Base-by-base conservation (phyloP, 35 echinoderm and acorn worm species). In the Stichopus chloronotus region DNA sequence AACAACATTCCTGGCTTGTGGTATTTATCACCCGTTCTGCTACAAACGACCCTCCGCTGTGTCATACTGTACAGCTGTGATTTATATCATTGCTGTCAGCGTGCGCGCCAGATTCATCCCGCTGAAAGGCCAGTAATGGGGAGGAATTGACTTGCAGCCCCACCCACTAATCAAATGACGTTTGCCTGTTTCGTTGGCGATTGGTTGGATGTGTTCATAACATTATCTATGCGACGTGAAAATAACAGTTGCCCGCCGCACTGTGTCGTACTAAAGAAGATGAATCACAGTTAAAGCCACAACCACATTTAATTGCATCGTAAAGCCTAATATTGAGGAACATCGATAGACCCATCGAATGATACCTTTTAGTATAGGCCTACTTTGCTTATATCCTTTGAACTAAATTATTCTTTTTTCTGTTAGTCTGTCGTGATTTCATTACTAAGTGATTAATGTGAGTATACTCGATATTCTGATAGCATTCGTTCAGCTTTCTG, bases 1-100 rank as follows among this genome's bases (percentile, higher is more conserved):
- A 91, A 91, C 90, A 91, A 91, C 90, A 91, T 91, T 91, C 90
- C 59, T 91, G n/a, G 90, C 71, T 91, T 91, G 69, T 91, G 90
- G 90, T 77, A 91, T 91, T 91, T 91, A 91, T 91, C 90, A 91
- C 90, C 76, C 59, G 80, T 65, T 63, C 72, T 57, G 5, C 55
- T 63, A 89, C 87, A 71, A 65, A 89, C 59, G 87, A 89, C 87
- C 87, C 87, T 89, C 90, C 90, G 59, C 90, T 91, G 90, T 65
- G 90, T 91, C 57, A 91, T 91, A 91, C 76, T 14, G 69, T 65
- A 65, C 90, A 91, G 90, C 90, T 91, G 90, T 91, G 90, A 91
- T 91, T 91, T 91, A 91, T 91, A 78, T 91, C 90, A 79, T 65
- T 25, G 69, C 59, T 89, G 87, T 88, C 87, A 89, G 87, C 87